Evolutionary conservation across 2,113 vertebrate genomes (phyloP).

Genomic region (Etheostoma cragini): DNA sequence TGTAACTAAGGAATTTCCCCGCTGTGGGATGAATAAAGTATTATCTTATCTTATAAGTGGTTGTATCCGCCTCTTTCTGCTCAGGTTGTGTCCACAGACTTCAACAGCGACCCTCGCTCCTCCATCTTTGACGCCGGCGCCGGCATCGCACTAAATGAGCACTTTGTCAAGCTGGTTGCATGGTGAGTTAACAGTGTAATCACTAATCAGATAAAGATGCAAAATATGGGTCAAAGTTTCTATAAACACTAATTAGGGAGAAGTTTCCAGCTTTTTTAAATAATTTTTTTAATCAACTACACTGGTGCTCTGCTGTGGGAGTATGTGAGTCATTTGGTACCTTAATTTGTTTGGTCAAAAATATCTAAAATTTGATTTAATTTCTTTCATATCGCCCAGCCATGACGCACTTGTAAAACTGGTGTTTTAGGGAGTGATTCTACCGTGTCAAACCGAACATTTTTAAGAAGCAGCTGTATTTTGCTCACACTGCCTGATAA

Average conservation of each 20-base stretch:
- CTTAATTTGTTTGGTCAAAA: not conserved
- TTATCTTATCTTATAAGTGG: no score
- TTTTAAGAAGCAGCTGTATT: not conserved
- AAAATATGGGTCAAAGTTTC: not conserved
- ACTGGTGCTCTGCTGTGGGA: not conserved
- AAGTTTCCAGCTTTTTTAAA: not conserved
- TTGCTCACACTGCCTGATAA: not conserved
- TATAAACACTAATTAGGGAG: not conserved
- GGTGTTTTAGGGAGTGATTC: no score
- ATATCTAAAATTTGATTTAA: no score
- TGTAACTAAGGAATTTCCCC: no score
- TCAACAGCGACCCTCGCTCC: slow-evolving; percentile 89
- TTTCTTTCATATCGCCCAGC: no score
- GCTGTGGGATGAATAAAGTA: no score
- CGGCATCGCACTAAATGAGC: slow-evolving; percentile 91
- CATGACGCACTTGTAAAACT: no score
- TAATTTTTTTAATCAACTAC: no score
- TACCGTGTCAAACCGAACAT: not conserved
- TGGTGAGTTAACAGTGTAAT: slow-evolving; percentile 81
- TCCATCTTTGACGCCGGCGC: slow-evolving; percentile 94
- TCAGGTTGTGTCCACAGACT: slow-evolving; percentile 92
- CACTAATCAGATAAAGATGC: not conserved
- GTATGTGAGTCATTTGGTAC: not conserved
- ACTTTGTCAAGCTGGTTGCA: slow-evolving; percentile 93
- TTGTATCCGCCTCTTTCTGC: not conserved